Percentiles rank a stretch among this genome's conserved stretches.
phyloP scores from a whole-genome alignment of 2,888 invertebrate genomes.

The Trilocha varians region DNA sequence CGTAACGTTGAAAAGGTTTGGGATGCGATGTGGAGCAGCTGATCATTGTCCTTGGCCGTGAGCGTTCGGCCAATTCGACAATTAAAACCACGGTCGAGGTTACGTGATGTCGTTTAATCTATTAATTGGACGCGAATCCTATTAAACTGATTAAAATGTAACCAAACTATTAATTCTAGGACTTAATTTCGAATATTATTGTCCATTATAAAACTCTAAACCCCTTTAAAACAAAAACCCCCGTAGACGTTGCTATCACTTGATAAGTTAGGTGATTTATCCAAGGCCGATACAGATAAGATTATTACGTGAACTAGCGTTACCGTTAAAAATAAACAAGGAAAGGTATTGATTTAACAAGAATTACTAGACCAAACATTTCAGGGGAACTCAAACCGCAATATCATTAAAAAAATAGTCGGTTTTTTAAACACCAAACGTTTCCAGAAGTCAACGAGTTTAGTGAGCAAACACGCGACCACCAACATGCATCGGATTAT shows the following conservation, averaged over 20 bases:
- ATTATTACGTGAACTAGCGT: conserved; percentile 21
- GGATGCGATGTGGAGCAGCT: conserved; percentile 32
- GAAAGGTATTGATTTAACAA: neutral
- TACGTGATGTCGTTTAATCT: conserved; percentile 7
- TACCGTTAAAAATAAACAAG: neutral
- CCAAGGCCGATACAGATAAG: conserved; percentile 41
- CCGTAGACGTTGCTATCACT: conserved; percentile 10
- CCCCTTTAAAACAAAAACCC: no score
- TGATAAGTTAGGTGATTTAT: conserved; percentile 23
- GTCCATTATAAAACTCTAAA: no score
- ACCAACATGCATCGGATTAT: conserved; percentile 14
- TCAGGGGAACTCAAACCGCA: no score
- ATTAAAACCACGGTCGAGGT: conserved; percentile 58
- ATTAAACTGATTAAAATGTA: no score
- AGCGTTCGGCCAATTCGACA: conserved; percentile 54
- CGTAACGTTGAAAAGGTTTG: conserved; percentile 21
- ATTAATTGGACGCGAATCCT: neutral
- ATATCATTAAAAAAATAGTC: no score
- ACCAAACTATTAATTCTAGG: neutral
- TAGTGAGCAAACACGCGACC: conserved; percentile 13
- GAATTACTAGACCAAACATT: neutral
- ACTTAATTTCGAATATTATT: neutral
- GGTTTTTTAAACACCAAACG: conserved; percentile 12
- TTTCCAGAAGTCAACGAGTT: conserved; percentile 20
- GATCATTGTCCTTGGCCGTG: conserved; percentile 59